Evolutionary conservation across 1,140 invertebrate species (phyloP), one percentile per base, ranked within the genome.

Genomic region (Anagrus nilaparvatae): DNA sequence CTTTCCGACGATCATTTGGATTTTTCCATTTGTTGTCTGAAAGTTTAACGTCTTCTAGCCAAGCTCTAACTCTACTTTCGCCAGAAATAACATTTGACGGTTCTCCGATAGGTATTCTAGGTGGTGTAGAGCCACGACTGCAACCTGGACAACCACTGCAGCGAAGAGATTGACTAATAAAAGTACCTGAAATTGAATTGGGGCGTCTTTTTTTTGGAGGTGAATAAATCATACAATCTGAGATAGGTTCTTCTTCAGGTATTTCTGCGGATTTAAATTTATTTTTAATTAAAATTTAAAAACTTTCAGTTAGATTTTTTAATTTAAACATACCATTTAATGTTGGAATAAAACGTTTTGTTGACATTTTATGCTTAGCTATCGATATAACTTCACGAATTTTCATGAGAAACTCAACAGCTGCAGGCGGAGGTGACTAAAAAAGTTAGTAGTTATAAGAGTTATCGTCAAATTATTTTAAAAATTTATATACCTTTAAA

Each of bases 381-480:
- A 88, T 81, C 13, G 82, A 71, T 46, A 92, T 90, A 6, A 90
- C 86, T 72, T 90, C 86, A 42, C 87, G 75, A 40, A 92, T 89
- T 70, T 88, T 87, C 1, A 78, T 70, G 13, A 91, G 65, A 60
- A 92, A 90, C 67, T 92, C 87, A 41, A 89, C 63, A 16, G 86
- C 85, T 18, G 84, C 86, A 45, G 84, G 82, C 12, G 87, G 87
- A 21, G 87, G 87, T 44, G 82, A 77, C 83, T 89, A 59, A 14
- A 72, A 73, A 47, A 30, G 9, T 16, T 31, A 31, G 9, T n/a
- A 9, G 13, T 31, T 25, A 12, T 7, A 14, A 31, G 7, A n/a
- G 6, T 25, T 25, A 30, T 30, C 5, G 14, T n/a, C 28, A 5
- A 13, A 30, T 5, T 5, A 19, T 29, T 28, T 24, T 8, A 10